Conservation (phyloP, 1,140 invertebrate species). For the Sarcophaga bullata region DNA sequence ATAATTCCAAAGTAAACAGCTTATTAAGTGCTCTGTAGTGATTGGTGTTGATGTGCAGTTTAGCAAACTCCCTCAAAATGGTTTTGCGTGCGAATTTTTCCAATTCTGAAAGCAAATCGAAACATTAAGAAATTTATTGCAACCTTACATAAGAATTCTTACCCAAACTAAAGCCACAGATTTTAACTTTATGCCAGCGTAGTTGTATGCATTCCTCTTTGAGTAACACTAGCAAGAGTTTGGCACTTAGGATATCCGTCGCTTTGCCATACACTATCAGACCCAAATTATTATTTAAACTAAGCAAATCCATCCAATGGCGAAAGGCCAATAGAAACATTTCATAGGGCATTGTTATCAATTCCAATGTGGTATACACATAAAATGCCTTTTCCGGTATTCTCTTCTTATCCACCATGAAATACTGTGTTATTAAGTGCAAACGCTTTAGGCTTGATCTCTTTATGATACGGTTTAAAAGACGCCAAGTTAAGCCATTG, state of each 20-base stretch:
- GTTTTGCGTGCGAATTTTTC: background rate
- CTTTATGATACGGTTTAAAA: background rate
- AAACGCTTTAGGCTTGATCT: background rate
- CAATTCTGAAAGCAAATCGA: background rate
- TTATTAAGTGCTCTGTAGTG: background rate
- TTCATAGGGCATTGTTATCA: background rate
- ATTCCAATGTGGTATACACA: background rate
- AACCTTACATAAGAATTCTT: background rate
- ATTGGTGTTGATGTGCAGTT: background rate
- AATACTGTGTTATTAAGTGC: background rate
- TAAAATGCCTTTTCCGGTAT: background rate
- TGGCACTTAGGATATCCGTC: background rate
- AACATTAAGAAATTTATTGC: too few species aligned
- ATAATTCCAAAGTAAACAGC: background rate
- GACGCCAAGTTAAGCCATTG: background rate
- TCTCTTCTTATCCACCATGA: background rate
- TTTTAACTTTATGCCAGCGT: background rate
- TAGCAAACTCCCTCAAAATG: background rate
- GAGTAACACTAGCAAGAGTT: background rate
- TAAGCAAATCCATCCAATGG: background rate
- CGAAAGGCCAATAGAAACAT: background rate
- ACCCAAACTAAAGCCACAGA: background rate
- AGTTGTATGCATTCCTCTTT: background rate
- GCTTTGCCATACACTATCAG: background rate
- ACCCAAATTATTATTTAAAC: background rate